phyloP scores from a whole-genome alignment of 2,888 invertebrate species.

The Synergus umbraculus region DNA sequence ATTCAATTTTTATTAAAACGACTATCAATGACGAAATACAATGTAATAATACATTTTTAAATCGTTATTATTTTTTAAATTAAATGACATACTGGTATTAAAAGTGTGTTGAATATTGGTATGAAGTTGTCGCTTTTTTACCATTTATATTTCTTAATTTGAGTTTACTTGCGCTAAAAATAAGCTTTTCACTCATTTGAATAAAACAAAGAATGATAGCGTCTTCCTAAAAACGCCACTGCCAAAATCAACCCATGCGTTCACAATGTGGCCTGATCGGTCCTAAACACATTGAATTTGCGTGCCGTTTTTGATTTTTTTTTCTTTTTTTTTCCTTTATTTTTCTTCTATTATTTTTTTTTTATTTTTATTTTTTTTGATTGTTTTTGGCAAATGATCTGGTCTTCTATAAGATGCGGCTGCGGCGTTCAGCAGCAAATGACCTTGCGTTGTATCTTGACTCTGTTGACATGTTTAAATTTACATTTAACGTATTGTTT shows the following conservation, averaged over 20 bases:
- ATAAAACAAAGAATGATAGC: conserved; percentile 6
- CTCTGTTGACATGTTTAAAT: conserved; percentile 35
- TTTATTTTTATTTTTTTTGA: not conserved
- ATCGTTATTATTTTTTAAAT: not conserved
- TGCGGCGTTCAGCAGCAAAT: conserved; percentile 28
- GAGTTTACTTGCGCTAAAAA: not conserved
- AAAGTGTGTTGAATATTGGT: not conserved
- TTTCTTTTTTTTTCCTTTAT: not conserved
- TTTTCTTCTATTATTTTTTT: not conserved
- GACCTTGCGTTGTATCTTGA: conserved; percentile 12
- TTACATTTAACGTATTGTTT: conserved; percentile 37
- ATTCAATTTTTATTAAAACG: conserved; percentile 5
- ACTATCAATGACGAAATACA: not conserved
- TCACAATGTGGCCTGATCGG: conserved; percentile 15
- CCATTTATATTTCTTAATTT: not conserved
- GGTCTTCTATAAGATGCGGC: conserved; percentile 4
- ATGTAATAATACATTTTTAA: not conserved
- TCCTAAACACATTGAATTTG: conserved; percentile 28
- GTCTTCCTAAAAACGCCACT: conserved; percentile 23
- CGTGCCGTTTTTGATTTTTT: not conserved
- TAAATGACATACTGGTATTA: not conserved
- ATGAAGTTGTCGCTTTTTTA: not conserved
- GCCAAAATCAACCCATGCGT: conserved; percentile 39
- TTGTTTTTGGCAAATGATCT: not conserved
- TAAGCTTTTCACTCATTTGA: not conserved